These are phyloP conservation scores for Tethea ocularis DNA, from an alignment of 2,888 invertebrate species.

Conservation along the genomic window DNA sequence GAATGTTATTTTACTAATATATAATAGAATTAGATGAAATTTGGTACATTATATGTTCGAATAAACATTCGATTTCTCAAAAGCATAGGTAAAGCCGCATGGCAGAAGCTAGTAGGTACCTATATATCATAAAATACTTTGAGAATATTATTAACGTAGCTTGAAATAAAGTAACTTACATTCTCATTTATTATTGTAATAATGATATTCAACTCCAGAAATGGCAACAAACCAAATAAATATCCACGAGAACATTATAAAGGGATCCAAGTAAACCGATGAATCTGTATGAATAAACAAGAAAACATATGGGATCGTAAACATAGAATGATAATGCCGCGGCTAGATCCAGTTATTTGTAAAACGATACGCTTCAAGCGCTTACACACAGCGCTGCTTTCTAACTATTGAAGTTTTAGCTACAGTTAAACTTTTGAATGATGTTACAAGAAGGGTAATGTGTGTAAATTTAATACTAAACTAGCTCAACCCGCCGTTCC, in stretches of 20 bases:
- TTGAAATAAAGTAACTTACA: background rate
- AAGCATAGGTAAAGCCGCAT: no score
- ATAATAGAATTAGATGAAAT: no score
- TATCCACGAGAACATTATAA: slow-evolving; percentile 22
- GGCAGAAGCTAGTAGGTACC: no score
- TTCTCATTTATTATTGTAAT: background rate
- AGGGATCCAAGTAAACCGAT: slow-evolving; percentile 28
- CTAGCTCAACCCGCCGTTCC: no score
- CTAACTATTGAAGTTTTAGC: background rate
- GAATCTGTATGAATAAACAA: slow-evolving; percentile 35
- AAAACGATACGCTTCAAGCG: background rate
- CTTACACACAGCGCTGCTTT: background rate
- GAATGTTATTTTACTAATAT: no score
- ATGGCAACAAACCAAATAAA: background rate
- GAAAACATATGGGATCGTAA: slow-evolving; percentile 39
- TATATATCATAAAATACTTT: no score
- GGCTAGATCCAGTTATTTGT: slow-evolving; percentile 16
- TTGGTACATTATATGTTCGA: no score
- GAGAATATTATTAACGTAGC: background rate
- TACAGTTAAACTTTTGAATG: no score
- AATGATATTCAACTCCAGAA: background rate
- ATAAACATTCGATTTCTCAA: no score
- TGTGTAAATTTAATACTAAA: no score
- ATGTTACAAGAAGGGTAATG: no score
- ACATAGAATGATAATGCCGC: slow-evolving; percentile 42